Percentiles rank a stretch among this genome's conserved stretches.
Evolutionary conservation across 2,797 vertebrate species (phyloP).

Genomic region (Falco columbarius): DNA sequence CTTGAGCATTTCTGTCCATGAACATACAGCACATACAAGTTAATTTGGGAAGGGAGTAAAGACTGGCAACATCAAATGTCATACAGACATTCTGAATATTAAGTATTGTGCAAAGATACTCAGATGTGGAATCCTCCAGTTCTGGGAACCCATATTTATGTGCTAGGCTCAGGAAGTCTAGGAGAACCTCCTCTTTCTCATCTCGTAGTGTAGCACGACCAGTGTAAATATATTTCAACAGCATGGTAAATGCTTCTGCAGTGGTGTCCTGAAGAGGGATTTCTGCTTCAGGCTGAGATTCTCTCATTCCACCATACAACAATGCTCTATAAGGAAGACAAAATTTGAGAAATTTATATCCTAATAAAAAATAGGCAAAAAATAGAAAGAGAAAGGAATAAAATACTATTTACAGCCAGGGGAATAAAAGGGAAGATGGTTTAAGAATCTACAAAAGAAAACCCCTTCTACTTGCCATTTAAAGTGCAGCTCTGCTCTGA

Average conservation of each 20-base stretch:
- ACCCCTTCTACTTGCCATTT: background rate
- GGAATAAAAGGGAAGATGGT: background rate
- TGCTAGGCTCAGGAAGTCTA: constrained; percentile 95
- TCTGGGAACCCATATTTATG: constrained; percentile 97
- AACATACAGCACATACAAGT: constrained; percentile 92
- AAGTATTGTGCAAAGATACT: constrained; percentile 95
- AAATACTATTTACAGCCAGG: background rate
- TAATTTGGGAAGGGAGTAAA: constrained; percentile 90
- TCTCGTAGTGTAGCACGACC: constrained; percentile 92
- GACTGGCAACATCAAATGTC: constrained; percentile 95
- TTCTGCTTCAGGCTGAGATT: constrained; percentile 94
- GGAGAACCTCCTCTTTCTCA: constrained; percentile 92
- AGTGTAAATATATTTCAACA: constrained; percentile 95
- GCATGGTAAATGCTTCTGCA: constrained; percentile 94
- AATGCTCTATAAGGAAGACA: constrained; percentile 83
- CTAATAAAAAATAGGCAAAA: background rate
- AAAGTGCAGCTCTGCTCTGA: background rate
- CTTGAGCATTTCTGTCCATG: constrained; percentile 94
- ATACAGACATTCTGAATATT: constrained; percentile 95
- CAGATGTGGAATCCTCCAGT: constrained; percentile 93
- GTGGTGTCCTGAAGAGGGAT: constrained; percentile 93
- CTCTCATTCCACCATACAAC: constrained; percentile 95
- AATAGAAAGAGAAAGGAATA: background rate
- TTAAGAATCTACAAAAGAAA: background rate
- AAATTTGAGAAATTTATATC: background rate